These are phyloP conservation scores for Bembecia ichneumoniformis DNA, from an alignment of 2,888 invertebrate species.

Conservation along the genomic window DNA sequence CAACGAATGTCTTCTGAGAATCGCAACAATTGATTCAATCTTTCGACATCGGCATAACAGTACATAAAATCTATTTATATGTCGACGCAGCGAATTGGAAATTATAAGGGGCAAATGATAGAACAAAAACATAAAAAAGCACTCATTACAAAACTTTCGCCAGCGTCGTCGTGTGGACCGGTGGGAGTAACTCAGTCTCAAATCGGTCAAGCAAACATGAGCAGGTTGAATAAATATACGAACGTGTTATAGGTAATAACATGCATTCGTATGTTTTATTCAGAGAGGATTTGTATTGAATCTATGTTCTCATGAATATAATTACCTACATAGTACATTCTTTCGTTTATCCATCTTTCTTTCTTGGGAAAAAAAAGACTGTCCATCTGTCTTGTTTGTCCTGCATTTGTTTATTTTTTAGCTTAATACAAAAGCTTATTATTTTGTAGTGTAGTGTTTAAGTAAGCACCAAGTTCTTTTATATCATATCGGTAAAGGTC, in stretches of 20 bases:
- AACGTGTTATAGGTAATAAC: constrained; percentile 5
- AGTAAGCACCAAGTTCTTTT: too few species aligned
- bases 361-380: not conserved
- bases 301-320: not conserved
- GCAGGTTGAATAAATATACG: constrained; percentile 50
- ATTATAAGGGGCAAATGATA: constrained; percentile 21
- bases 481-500: too few species aligned
- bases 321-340: not conserved
- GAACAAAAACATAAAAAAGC: constrained; percentile 31
- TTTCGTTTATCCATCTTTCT: not conserved
- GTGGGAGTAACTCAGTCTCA: constrained; percentile 35
- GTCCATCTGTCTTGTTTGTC: not conserved
- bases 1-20: constrained; percentile 14
- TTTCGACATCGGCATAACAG: constrained; percentile 33
- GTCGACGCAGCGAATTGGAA: constrained; percentile 14
- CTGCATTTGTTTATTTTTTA: not conserved
- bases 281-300: not conserved
- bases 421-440: too few species aligned
- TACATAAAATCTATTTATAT: constrained; percentile 29
- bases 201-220: constrained; percentile 49
- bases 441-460: too few species aligned
- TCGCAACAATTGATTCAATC: constrained; percentile 25
- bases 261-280: not conserved
- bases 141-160: constrained; percentile 32
- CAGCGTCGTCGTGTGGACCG: constrained; percentile 27